Evolutionary conservation across 2,888 invertebrate species (phyloP).

Genomic region (Rhagium mordax): DNA sequence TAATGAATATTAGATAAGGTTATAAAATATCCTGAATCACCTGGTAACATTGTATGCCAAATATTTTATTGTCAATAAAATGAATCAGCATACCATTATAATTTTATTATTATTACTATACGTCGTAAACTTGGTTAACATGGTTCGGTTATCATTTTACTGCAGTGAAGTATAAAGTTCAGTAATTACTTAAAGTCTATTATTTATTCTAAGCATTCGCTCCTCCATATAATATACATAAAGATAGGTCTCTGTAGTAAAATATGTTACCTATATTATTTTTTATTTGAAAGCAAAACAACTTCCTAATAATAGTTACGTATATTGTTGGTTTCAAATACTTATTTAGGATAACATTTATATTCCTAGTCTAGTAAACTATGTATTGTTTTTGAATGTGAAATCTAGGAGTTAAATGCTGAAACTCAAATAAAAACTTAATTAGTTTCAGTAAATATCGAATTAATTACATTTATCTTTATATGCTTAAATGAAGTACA

Average conservation of each 20-base stretch:
- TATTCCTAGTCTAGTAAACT: no score
- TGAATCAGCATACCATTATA: background rate
- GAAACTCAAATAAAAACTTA: no score
- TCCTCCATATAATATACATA: background rate
- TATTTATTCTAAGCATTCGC: background rate
- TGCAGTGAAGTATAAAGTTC: background rate
- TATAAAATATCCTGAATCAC: background rate
- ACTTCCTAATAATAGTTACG: no score
- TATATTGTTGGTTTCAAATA: no score
- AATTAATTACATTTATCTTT: no score
- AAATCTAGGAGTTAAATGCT: no score
- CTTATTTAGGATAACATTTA: no score
- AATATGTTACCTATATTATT: background rate
- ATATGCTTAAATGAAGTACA: no score
- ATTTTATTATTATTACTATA: slow-evolving; percentile 7
- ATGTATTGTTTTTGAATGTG: no score
- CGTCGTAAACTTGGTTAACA: background rate
- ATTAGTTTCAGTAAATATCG: no score
- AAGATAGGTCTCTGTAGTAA: background rate
- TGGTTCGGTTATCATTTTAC: background rate
- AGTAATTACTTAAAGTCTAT: background rate
- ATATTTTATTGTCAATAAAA: background rate
- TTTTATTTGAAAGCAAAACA: no score
- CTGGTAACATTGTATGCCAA: background rate
- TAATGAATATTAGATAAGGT: background rate